Base-by-base conservation (phyloP, 2,888 invertebrate genomes). In the Ypsolopha scabrella region DNA sequence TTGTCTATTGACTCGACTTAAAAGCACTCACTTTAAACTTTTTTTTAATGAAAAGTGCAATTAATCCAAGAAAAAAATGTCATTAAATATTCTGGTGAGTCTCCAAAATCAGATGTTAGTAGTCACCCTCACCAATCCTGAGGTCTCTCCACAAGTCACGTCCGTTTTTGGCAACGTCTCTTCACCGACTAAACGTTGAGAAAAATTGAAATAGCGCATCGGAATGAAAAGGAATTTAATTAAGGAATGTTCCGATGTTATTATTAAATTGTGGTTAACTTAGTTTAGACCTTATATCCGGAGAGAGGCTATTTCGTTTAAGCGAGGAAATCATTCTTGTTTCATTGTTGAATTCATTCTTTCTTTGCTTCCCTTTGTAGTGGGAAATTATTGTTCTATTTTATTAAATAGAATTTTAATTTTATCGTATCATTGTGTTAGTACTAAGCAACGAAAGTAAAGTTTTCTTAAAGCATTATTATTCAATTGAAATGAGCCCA, bases 171-270 rank as follows among this genome's bases (percentile, higher is more conserved):
- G 45, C 41, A 45, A 37, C 51, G 44, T 38, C 51, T 35, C 41
- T 34, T 43, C 50, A 13, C 50, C 11, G 43, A 50, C 50, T 50
- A 50, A 50, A 53, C 55, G 55, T 55, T 52, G 53, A 58, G 59
- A 58, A 63, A 67, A 66, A 67, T 65, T 61, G 55, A 61, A 64
- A 63, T 38, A 51, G 51, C 58, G 47, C 52, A 53, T 51, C 51
- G 55, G 53, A 55, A 55, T 55, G 56, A 47, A 49, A 47, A 50
- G 57, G 58, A 63, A 61, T 67, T 61, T 62, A 61, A 63, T 65
- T 63, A 54, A 39, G 54, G 57, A 55, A 60, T 43, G 24, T 13
- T 14, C 7, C 24, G 8, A 24, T 43, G 43, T 43, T 43, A 24
- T 43, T 43, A 46, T 46, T 34, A 35, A 46, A 46, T 35, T 33